phyloP scores from a whole-genome alignment of 2,113 vertebrate genomes.

The Ancistrus triradiatus region DNA sequence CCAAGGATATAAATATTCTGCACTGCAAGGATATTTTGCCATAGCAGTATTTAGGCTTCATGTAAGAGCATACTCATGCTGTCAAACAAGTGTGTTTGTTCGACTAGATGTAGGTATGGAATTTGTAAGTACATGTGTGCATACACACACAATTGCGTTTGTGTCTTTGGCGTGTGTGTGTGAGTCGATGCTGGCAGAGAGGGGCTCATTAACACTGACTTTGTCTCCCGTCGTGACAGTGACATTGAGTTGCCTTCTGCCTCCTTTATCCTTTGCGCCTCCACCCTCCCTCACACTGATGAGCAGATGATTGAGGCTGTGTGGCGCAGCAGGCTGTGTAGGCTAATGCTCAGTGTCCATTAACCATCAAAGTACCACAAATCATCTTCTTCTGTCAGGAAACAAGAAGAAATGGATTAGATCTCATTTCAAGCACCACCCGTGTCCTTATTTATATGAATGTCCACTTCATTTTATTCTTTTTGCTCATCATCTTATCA shows the following conservation, averaged over 20 bases:
- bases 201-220: slow-evolving; percentile 46
- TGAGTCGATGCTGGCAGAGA: slow-evolving; percentile 28
- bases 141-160: background rate
- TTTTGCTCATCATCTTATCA: background rate
- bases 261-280: slow-evolving; percentile 11
- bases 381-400: slow-evolving; percentile 19
- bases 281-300: slow-evolving; percentile 19
- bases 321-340: slow-evolving; percentile 10
- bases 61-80: no score
- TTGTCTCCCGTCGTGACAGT: slow-evolving; percentile 43
- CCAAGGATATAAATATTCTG: no score
- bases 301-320: slow-evolving; percentile 30
- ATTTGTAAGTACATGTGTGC: background rate
- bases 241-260: slow-evolving; percentile 48
- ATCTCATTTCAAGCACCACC: slow-evolving; percentile 4
- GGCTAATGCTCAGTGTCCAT: slow-evolving; percentile 35
- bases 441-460: no score
- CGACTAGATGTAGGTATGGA: no score
- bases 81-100: slow-evolving; percentile 1
- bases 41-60: no score
- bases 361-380: slow-evolving; percentile 26
- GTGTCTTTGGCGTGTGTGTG: slow-evolving; percentile 18
- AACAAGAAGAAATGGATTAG: slow-evolving; percentile 8
- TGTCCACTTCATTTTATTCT: background rate
- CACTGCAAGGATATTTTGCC: no score